Evolutionary conservation across 2,113 vertebrate genomes (phyloP).

Genomic region (Sminthopsis crassicaudata): DNA sequence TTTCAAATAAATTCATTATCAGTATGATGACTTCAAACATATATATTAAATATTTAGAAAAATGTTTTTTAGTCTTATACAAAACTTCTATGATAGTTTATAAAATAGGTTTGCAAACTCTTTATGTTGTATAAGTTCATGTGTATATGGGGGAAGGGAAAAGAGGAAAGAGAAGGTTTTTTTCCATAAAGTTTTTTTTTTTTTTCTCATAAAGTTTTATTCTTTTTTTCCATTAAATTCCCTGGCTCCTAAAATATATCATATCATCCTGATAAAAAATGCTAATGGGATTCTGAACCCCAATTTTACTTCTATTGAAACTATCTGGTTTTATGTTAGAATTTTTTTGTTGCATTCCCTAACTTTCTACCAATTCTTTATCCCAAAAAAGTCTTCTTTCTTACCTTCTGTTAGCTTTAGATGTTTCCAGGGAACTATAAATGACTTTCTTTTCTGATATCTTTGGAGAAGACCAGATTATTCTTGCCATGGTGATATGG

Average conservation of each 20-base stretch:
- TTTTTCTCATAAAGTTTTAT: too few species aligned
- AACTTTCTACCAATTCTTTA: not conserved
- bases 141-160: not conserved
- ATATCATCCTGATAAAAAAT: slow-evolving; percentile 61
- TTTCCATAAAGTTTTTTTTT: too few species aligned
- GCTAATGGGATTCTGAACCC: slow-evolving; percentile 55
- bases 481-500: not conserved
- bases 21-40: not conserved
- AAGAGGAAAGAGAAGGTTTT: not conserved
- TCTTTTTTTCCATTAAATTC: slow-evolving; percentile 53
- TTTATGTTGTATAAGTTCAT: not conserved
- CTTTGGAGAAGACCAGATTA: slow-evolving; percentile 10
- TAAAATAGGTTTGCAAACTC: slow-evolving; percentile 46
- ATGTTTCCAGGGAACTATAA: not conserved
- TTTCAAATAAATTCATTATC: not conserved
- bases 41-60: not conserved
- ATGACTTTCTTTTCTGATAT: slow-evolving; percentile 1
- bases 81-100: slow-evolving; percentile 7
- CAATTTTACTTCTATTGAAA: slow-evolving; percentile 52
- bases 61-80: not conserved
- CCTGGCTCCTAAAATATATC: slow-evolving; percentile 68
- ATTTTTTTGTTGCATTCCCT: slow-evolving; percentile 2
- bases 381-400: slow-evolving; percentile 17
- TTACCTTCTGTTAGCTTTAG: not conserved
- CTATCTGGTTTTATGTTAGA: slow-evolving; percentile 35